Conservation (phyloP, 2,113 vertebrate species). For the Stigmatopora nigra region DNA sequence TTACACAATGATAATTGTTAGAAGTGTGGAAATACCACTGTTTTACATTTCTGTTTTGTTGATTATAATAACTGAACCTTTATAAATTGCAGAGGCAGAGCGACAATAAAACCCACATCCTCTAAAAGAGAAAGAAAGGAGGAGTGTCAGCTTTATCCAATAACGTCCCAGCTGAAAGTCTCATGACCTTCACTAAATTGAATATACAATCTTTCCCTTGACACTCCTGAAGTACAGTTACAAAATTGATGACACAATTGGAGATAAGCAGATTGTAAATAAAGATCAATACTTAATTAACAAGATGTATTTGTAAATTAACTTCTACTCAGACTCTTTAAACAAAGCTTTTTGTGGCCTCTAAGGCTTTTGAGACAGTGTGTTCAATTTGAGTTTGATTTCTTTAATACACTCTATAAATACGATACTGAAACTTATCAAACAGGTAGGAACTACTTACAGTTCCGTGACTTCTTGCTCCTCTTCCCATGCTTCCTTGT, state of each 20-base stretch:
- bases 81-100: constrained; percentile 25
- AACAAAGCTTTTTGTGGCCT: too few relatives aligned
- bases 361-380: too few relatives aligned
- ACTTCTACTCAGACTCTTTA: too few relatives aligned
- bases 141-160: constrained; percentile 38
- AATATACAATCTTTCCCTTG: constrained; percentile 6
- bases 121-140: constrained; percentile 48
- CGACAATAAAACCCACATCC: constrained; percentile 36
- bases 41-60: neutral
- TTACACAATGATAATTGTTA: neutral
- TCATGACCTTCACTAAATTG: constrained; percentile 36
- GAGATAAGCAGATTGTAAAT: neutral
- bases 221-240: constrained; percentile 4
- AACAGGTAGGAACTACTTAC: constrained; percentile 73
- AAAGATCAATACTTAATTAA: too few relatives aligned
- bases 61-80: constrained; percentile 4
- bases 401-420: too few relatives aligned
- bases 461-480: constrained; percentile 97
- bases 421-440: neutral
- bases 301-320: too few relatives aligned
- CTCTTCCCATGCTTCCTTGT: constrained; percentile 98
- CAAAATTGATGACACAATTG: neutral
- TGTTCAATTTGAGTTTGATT: too few relatives aligned
- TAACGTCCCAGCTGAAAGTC: constrained; percentile 27
- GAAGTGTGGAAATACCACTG: neutral